A percentile compares a stretch with the other conserved stretches of the same genome.
Conservation (phyloP, 2,797 vertebrate genomes). For the Taenioides sp. region DNA sequence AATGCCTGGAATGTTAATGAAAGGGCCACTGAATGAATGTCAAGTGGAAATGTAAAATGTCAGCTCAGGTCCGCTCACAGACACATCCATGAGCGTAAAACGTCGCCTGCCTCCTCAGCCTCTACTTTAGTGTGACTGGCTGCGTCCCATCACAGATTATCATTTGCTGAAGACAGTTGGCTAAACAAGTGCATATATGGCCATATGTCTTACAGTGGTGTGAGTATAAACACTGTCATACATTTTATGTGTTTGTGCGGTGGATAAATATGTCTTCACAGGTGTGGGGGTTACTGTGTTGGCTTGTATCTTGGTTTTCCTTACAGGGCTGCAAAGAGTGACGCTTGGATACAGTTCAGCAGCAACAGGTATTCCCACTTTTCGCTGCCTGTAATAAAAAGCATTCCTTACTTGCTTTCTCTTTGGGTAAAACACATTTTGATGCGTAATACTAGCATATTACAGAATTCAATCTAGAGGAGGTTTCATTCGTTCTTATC, state of each 20-base stretch:
- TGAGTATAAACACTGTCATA: conserved; percentile 6
- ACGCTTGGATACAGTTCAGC: background rate
- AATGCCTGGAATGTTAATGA: conserved; percentile 61
- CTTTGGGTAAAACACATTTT: no score
- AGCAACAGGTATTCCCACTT: background rate
- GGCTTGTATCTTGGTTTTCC: background rate
- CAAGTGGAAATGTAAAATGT: conserved; percentile 34
- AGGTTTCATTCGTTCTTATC: no score
- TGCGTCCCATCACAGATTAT: conserved; percentile 5
- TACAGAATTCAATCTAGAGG: no score
- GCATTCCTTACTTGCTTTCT: no score
- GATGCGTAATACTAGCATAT: no score
- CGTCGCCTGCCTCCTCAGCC: background rate
- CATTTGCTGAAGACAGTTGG: background rate
- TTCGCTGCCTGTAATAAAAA: background rate
- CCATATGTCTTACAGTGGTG: background rate
- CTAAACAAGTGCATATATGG: conserved; percentile 16
- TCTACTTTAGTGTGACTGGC: background rate
- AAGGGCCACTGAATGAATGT: conserved; percentile 32
- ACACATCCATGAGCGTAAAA: background rate
- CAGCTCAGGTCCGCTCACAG: conserved; percentile 23
- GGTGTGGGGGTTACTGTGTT: background rate
- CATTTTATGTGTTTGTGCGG: conserved; percentile 7
- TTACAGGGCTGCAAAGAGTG: background rate
- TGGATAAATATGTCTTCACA: background rate